Evolutionary conservation across 2,113 vertebrate species (phyloP).

Genomic region (Leptocoma aspasia): DNA sequence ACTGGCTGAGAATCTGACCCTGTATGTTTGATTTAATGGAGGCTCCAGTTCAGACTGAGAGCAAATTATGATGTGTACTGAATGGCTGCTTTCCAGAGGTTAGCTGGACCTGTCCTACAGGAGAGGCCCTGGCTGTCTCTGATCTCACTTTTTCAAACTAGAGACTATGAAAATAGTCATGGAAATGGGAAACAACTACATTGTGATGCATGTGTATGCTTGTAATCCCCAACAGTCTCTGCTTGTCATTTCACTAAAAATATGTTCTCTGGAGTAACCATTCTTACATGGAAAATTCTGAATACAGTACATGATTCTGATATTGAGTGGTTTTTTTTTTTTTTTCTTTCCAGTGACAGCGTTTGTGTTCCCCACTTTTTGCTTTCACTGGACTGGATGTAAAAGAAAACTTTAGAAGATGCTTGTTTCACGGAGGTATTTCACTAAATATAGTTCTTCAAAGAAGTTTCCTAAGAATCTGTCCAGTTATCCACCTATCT

Average conservation of each 20-base stretch:
- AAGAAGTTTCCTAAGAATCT: background rate
- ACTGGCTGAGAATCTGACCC: background rate
- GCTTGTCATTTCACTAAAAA: conserved; percentile 44
- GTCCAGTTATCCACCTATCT: background rate
- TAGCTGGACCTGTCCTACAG: background rate
- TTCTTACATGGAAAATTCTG: conserved; percentile 40
- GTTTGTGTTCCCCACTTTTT: background rate
- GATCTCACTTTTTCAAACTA: conserved; percentile 7
- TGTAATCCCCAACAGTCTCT: conserved; percentile 44
- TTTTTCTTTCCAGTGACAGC: background rate
- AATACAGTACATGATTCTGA: conserved; percentile 22
- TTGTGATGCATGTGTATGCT: conserved; percentile 12
- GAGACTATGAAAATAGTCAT: conserved; percentile 41
- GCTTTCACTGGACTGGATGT: background rate
- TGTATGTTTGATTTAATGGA: background rate
- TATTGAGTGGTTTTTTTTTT: conserved; percentile 37
- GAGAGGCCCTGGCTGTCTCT: background rate
- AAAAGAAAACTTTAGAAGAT: background rate
- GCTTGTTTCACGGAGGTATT: background rate
- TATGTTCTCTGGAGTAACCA: conserved; percentile 35
- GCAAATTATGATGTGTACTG: background rate
- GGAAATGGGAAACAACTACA: conserved; percentile 7
- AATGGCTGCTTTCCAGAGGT: background rate
- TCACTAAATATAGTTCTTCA: background rate
- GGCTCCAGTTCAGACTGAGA: background rate